Percentiles rank a stretch among this genome's conserved stretches.
Evolutionary conservation across 2,797 vertebrate species (phyloP).

Genomic region (Eidolon dupreanum): DNA sequence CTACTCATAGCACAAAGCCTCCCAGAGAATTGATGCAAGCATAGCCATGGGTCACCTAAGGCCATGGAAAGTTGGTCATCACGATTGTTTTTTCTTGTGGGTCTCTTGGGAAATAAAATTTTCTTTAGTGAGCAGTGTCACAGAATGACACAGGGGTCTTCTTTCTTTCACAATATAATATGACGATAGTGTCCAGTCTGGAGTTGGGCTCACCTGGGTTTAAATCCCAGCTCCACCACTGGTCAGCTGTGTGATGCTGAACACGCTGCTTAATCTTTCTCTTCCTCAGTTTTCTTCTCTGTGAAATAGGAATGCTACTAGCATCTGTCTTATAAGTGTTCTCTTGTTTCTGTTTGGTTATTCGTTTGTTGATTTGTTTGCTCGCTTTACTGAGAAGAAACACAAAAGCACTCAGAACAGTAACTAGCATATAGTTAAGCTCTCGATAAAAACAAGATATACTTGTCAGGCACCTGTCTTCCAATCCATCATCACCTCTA

Average conservation of each 20-base stretch:
- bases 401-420: not conserved
- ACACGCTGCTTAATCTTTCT: not conserved
- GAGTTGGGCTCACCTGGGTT: not conserved
- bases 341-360: not conserved
- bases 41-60: not conserved
- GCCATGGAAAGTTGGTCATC: not conserved
- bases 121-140: not conserved
- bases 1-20: not conserved
- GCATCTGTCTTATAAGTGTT: not conserved
- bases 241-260: not conserved
- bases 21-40: not conserved
- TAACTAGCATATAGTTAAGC: not conserved
- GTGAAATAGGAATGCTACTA: not conserved
- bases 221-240: not conserved
- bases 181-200: not conserved
- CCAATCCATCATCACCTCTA: not conserved
- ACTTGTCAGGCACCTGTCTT: not conserved
- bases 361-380: not conserved
- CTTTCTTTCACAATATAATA: not conserved
- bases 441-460: not conserved
- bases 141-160: not conserved
- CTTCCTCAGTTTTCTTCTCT: not conserved
- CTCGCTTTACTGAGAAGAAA: not conserved
- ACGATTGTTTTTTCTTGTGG: not conserved
- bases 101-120: not conserved